Base-by-base conservation (phyloP, 2,888 invertebrate genomes). In the Scaptodrosophila latifasciaeformis region DNA sequence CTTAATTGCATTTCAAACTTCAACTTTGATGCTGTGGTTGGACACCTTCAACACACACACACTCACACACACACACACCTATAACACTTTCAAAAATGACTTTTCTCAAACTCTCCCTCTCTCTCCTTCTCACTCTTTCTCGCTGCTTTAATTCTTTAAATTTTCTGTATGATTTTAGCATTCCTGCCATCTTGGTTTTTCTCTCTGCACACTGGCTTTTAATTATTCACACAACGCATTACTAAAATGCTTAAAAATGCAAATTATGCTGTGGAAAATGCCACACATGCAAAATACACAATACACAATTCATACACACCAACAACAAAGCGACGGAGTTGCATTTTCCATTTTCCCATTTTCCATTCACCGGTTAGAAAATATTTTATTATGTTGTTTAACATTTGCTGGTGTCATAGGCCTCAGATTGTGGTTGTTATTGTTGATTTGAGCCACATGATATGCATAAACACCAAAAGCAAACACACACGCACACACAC, bases 221-320 rank as follows among this genome's bases (percentile, higher is more conserved):
- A 72, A 72, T 72, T 77, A 72, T 70, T 77, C 59, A n/a, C n/a
- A 62, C 68, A 74, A 72, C 68, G 74, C 74, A 54, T 70, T 72
- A 70, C 63, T 65, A 70, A 74, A 70, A 74, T 74, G 75, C 71
- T 74, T 69, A 75, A 75, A 75, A 78, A 71, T 75, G 70, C 75
- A 71, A 75, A 75, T 75, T 70, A 70, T 78, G 61, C 71, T 47
- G 59, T 67, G 67, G 57, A 68, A 70, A 72, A 74, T 77, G 77
- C 77, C 70, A 65, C 59, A 67, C 63, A 60, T 63, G 70, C 70
- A 70, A 64, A 77, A 72, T 66, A 57, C 50, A 44, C 51, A 49
- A 50, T 31, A 31, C 69, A 74, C 75, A 69, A 77, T 70, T 74
- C 69, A 74, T 77, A 71, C 62, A 49, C 68, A 55, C 12, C 27